phyloP scores from a whole-genome alignment of 2,797 vertebrate species.

The Poeciliopsis paucimaculata region DNA sequence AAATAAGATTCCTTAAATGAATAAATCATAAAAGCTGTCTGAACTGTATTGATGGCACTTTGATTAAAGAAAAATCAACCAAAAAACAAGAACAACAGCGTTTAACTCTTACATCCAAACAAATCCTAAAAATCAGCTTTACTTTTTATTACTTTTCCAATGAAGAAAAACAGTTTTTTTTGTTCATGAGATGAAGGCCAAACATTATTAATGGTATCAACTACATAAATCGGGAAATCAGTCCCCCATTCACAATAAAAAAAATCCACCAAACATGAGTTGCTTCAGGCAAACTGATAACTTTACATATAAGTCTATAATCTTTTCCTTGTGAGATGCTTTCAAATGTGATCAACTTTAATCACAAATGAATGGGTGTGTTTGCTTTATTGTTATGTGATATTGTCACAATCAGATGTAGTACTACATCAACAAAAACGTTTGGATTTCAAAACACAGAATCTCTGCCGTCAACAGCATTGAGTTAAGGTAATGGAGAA shows the following conservation, averaged over 20 bases:
- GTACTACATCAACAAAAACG: neutral
- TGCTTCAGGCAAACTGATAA: neutral
- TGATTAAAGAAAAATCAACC: neutral
- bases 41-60: neutral
- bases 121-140: neutral
- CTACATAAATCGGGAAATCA: neutral
- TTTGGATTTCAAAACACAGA: neutral
- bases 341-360: neutral
- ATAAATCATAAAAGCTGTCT: neutral
- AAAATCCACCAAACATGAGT: neutral
- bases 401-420: too few relatives aligned
- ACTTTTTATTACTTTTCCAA: neutral
- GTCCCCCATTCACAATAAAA: neutral
- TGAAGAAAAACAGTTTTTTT: neutral
- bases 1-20: neutral
- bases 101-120: too few relatives aligned
- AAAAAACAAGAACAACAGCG: too few relatives aligned
- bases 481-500: neutral
- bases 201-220: neutral
- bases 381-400: neutral
- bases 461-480: neutral
- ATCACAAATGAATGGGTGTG: neutral
- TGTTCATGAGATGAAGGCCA: neutral
- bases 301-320: neutral
- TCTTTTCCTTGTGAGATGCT: neutral